Conservation (phyloP, 92 coral and sea anemone genomes). For the Epizoanthus stellaris region DNA sequence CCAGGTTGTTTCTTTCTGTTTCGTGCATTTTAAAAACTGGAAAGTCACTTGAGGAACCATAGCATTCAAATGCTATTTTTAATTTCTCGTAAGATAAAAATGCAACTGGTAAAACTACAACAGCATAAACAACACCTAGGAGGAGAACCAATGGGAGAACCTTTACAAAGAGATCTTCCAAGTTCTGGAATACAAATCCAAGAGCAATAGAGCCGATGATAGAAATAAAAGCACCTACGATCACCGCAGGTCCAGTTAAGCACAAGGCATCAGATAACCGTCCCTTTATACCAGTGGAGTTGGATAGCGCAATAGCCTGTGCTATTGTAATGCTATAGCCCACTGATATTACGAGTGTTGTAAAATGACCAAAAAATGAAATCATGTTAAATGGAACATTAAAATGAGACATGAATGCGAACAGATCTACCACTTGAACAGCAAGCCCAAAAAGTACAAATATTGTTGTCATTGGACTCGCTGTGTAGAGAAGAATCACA, state of each 20-base stretch:
- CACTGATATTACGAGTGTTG: conserved; percentile 42
- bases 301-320: conserved; percentile 53
- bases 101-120: conserved; percentile 45
- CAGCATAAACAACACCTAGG: conserved; percentile 46
- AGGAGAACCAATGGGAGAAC: conserved; percentile 50
- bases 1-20: background rate
- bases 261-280: conserved; percentile 56
- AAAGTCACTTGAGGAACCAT: background rate
- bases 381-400: conserved; percentile 51
- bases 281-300: conserved; percentile 15
- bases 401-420: conserved; percentile 50
- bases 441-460: conserved; percentile 48
- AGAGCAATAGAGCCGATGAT: conserved; percentile 55
- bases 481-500: conserved; percentile 35
- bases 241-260: conserved; percentile 44
- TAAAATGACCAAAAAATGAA: conserved; percentile 38
- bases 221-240: conserved; percentile 47
- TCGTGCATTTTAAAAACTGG: conserved; percentile 21
- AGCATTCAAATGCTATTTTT: background rate
- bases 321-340: conserved; percentile 46
- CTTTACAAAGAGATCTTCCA: conserved; percentile 46
- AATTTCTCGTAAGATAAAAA: conserved; percentile 45
- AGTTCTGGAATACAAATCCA: conserved; percentile 53
- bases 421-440: conserved; percentile 58
- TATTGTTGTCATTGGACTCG: conserved; percentile 33